Evolutionary conservation across 2,113 vertebrate genomes (phyloP).

Genomic region (Suricata suricatta): DNA sequence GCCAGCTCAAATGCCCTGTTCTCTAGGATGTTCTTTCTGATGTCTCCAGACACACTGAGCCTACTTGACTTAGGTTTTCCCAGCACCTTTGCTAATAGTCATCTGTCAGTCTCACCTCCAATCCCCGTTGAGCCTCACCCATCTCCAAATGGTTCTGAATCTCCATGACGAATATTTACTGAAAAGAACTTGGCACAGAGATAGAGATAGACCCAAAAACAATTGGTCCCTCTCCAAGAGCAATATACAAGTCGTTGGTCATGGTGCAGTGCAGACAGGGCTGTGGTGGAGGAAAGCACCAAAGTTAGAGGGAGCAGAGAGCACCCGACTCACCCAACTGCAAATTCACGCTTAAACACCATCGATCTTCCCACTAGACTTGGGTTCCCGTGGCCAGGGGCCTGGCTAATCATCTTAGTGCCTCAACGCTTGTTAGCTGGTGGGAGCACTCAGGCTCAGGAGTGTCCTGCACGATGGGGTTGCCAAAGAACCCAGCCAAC

Average conservation of each 20-base stretch:
- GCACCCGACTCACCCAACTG: fast-evolving
- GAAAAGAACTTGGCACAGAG: background rate
- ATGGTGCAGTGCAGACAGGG: fast-evolving
- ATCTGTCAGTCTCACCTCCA: background rate
- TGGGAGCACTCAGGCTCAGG: background rate
- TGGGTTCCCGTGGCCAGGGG: background rate
- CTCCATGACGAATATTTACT: background rate
- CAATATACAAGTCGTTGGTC: background rate
- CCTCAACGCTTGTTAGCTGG: too few species aligned
- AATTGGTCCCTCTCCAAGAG: background rate
- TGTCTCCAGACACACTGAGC: background rate
- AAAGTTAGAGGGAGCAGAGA: fast-evolving
- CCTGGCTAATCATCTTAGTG: too few species aligned
- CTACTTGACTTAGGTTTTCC: background rate
- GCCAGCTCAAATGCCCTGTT: background rate
- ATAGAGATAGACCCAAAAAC: background rate
- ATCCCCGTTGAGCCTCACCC: background rate
- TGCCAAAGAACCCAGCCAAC: background rate
- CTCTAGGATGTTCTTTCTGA: background rate
- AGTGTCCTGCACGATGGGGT: background rate
- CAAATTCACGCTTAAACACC: background rate
- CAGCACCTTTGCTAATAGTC: background rate
- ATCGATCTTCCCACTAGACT: background rate
- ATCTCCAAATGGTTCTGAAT: background rate
- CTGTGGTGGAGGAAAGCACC: background rate